Base-by-base conservation (phyloP, 2,113 vertebrate genomes). In the Albula goreensis region DNA sequence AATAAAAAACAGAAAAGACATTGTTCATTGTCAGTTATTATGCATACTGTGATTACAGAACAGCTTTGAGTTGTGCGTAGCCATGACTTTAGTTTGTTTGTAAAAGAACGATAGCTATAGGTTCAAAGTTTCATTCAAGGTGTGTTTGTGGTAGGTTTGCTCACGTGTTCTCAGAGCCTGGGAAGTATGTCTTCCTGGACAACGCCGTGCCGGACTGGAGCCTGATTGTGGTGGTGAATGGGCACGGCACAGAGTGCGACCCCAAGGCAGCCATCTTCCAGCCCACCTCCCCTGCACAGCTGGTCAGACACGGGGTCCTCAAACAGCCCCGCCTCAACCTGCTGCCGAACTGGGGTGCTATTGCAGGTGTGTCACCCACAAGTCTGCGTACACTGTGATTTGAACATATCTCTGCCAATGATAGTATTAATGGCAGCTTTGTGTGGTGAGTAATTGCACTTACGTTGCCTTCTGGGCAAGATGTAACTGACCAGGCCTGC, bases 141-240 rank as follows among this genome's bases (percentile, higher is more conserved):
- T 48, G 52, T 48, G 1, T 31, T 49, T 19, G 57, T 57, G 7
- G 8, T 85, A 99, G 98, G 93, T 99, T 99, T 94, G 97, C 96
- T 7, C 97, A 98, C 48, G 94, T 95, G 90, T 99, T 99, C 90
- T 92, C 95, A 57, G 96, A 97, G 48, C 90, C 94, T 0, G 98
- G 98, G 15, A 97, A 95, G 0, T 99, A 97, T 0, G 96, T 97
- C 53, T 97, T 99, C 89, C 89, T 90, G 87, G 97, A 98, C 89
- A 97, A 92, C 0, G 94, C 90, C 0, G 11, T 95, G 9, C 91
- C 95, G 0, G 95, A 97, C 2, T 94, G 89, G 90, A 95, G 96
- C 22, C 70, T 96, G 0, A 93, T 98, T 6, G 97, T 98, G 86
- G 94, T 96, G 85, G 96, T 98, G 81, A 97, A 94, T 5, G 85